These are phyloP conservation scores for Paraplagusia blochii DNA, from an alignment of 2,113 vertebrate species.

Conservation along the genomic window DNA sequence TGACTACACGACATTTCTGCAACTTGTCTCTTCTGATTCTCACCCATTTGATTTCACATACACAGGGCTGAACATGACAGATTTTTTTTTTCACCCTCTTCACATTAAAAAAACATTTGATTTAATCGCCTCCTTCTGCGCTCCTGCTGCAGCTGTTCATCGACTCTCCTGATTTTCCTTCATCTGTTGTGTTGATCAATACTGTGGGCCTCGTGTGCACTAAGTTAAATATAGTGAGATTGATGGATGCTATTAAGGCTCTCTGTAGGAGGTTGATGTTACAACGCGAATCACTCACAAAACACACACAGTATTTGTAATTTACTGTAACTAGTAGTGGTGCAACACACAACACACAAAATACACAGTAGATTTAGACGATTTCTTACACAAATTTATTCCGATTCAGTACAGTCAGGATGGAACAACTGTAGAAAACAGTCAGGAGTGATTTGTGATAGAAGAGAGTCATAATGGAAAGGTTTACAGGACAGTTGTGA, in stretches of 20 bases:
- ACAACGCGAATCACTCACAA: conserved; percentile 23
- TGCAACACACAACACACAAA: too few species aligned
- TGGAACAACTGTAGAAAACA: too few species aligned
- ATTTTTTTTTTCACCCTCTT: conserved; percentile 9
- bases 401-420: too few species aligned
- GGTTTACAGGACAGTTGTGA: too few species aligned
- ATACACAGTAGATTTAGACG: too few species aligned
- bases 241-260: conserved; percentile 60
- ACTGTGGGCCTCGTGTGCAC: conserved; percentile 33
- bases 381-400: too few species aligned
- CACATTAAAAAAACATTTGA: conserved; percentile 24
- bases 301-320: conserved; percentile 11
- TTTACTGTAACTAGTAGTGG: neutral
- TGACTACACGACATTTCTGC: neutral
- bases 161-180: conserved; percentile 34
- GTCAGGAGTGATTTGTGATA: too few species aligned
- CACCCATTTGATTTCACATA: neutral
- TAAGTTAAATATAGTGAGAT: conserved; percentile 64
- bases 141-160: conserved; percentile 16
- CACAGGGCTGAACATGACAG: conserved; percentile 6
- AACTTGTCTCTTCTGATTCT: neutral
- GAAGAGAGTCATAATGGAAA: too few species aligned
- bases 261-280: conserved; percentile 11
- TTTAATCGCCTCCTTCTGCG: conserved; percentile 40
- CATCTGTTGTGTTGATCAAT: conserved; percentile 51